Evolutionary conservation across 2,888 invertebrate species (phyloP), one percentile per base, ranked within the genome.

Genomic region (Drosophila emarginata): DNA sequence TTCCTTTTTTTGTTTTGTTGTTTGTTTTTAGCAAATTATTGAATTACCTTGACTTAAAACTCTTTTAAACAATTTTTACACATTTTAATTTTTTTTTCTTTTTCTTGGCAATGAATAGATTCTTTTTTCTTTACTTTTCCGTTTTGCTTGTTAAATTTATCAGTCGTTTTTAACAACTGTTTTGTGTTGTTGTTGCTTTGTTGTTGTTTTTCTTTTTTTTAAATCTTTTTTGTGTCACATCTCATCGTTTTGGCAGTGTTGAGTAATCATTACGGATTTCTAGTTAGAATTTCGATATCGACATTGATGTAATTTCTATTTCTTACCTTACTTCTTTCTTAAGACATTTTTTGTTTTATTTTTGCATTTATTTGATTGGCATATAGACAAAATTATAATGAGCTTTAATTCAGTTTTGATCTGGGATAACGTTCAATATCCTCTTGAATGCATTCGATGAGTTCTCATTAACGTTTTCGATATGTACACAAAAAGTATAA

Each of bases 181-280:
- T 64, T 67, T 39, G 58, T 64, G 54, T 65, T 61, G 45, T 45
- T 45, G 45, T 14, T 18, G 18, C 6, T 45, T 18, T 28, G 28
- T 28, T n/a, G n/a, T n/a, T n/a, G n/a, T n/a, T n/a, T 45, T 15
- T 15, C 7, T 14, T 40, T 40, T 40, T 14, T 45, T 15, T 37
- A n/a, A n/a, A 2, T 5, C 4, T 45, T 45, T 18, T 37, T 37
- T 37, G 1, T 45, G 45, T 45, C 11, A 45, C 40, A 56, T 63
- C 61, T 76, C 70, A 63, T 64, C 67, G 66, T 72, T 61, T 90
- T 90, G 90, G 90, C 90, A 90, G 90, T 90, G 90, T 78, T 85
- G 77, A 79, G 78, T 88, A 74, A 68, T 70, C 72, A 73, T 77
- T 62, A 57, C 26, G 32, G 32, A 58, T 15, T 64, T 72, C 28